Percentiles rank a stretch among this genome's conserved stretches.
These are phyloP conservation scores for Ectemnius cavifrons DNA, from an alignment of 2,888 invertebrate genomes.

Conservation along the genomic window DNA sequence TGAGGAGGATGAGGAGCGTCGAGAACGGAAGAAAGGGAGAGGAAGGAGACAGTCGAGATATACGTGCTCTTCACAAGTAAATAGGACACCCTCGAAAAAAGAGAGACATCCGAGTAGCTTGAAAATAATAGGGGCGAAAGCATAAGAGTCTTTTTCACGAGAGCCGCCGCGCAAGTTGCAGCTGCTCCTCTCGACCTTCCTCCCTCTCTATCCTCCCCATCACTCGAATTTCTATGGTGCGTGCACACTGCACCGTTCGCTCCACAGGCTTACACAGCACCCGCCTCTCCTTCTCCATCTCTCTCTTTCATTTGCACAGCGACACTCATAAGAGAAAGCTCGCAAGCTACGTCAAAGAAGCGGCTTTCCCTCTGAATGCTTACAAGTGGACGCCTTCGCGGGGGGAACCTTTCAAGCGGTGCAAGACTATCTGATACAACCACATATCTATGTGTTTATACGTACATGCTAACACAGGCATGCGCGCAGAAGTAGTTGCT, in stretches of 20 bases:
- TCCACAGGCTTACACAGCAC: not conserved
- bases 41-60: not conserved
- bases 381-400: no score
- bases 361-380: no score
- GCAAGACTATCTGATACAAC: no score
- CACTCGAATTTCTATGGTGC: not conserved
- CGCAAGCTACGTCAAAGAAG: no score
- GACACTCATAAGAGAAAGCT: no score
- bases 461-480: no score
- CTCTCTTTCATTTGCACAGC: slow-evolving; percentile 4
- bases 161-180: not conserved
- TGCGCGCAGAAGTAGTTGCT: no score
- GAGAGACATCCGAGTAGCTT: slow-evolving; percentile 7
- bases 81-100: slow-evolving; percentile 22
- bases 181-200: slow-evolving; percentile 1
- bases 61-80: slow-evolving; percentile 5
- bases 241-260: no score
- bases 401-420: no score
- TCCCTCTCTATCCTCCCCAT: not conserved
- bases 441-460: no score
- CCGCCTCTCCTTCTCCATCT: slow-evolving; percentile 15
- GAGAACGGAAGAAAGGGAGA: not conserved
- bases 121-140: slow-evolving; percentile 21
- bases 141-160: slow-evolving; percentile 18
- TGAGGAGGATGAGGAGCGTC: not conserved